Evolutionary conservation across 2,113 vertebrate genomes (phyloP), one percentile per base, ranked within the genome.

Genomic region (Muscicapa adusta): DNA sequence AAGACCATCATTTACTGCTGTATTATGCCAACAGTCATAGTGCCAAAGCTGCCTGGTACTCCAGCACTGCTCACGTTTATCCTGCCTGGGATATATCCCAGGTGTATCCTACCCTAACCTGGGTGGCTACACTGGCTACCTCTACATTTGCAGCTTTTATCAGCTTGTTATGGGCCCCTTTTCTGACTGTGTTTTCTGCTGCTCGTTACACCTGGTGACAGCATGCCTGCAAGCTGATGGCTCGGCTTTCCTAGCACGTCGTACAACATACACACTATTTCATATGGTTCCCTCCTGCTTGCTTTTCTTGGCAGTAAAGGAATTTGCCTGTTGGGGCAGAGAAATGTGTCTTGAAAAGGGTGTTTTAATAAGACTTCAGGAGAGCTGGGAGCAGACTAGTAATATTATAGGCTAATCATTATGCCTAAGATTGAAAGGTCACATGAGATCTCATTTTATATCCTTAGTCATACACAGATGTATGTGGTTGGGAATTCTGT

Each of bases 381-480:
- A 96, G 86, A 93, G 48, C 91, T 91, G 83, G 85, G 95, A 95
- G 78, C 78, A 81, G 88, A 81, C 89, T 72, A 60, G 82, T 70
- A 91, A 78, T 93, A 70, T 93, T 90, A 86, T 34, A 76, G 81
- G 93, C 76, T 88, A 89, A 92, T 93, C 76, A 28, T 94, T 92
- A 88, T 91, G 80, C 78, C 72, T 86, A 26, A 84, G 75, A 94
- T 70, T 91, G 83, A 96, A 95, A 86, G 75, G 87, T 96, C 93
- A 88, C 93, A 89, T 90, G 94, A 95, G 91, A 96, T 83, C 86
- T 91, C 88, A 75, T 86, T 97, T 91, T 94, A 88, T 95, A 79
- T 79, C 62, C 82, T 95, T 94, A 88, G 88, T 94, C 76, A 92
- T 86, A 66, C 73, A 48, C 95, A 95, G 79, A 94, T 94, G 88